Evolutionary conservation across 2,888 invertebrate genomes (phyloP).

Genomic region (Patella ulyssiponensis): DNA sequence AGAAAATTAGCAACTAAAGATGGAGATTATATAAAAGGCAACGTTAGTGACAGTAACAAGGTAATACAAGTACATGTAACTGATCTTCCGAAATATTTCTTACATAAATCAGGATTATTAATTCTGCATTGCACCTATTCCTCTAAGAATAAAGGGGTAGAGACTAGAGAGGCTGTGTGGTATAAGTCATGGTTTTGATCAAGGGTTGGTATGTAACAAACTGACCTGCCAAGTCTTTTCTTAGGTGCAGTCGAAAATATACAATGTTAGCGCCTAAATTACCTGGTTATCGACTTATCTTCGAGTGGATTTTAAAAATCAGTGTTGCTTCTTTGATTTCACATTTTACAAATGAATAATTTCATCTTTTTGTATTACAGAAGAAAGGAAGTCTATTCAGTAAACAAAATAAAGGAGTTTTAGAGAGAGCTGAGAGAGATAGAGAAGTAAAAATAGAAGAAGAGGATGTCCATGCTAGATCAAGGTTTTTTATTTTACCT

Average conservation of each 20-base stretch:
- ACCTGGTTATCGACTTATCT: neutral
- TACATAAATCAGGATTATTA: too few species aligned
- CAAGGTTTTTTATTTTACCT: conserved; percentile 68
- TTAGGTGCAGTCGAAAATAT: neutral
- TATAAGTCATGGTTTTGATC: neutral
- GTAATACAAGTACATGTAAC: too few species aligned
- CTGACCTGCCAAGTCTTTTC: neutral
- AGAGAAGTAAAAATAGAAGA: conserved; percentile 61
- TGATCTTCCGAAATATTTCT: too few species aligned
- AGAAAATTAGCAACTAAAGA: conserved; percentile 53
- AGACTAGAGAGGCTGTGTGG: neutral
- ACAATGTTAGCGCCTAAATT: neutral
- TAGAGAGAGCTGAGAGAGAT: conserved; percentile 71
- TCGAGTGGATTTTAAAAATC: neutral
- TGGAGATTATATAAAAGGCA: conserved; percentile 50
- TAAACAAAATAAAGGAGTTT: conserved; percentile 70
- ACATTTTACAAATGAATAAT: neutral
- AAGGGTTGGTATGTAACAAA: neutral
- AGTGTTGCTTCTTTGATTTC: neutral
- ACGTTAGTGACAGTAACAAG: conserved; percentile 4
- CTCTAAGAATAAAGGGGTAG: too few species aligned
- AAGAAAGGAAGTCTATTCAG: conserved; percentile 56
- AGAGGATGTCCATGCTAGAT: conserved; percentile 70
- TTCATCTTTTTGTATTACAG: conserved; percentile 28
- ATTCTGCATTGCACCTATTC: too few species aligned